Evolutionary conservation across 2,113 vertebrate genomes (phyloP).

Genomic region (Bothrops jararaca): DNA sequence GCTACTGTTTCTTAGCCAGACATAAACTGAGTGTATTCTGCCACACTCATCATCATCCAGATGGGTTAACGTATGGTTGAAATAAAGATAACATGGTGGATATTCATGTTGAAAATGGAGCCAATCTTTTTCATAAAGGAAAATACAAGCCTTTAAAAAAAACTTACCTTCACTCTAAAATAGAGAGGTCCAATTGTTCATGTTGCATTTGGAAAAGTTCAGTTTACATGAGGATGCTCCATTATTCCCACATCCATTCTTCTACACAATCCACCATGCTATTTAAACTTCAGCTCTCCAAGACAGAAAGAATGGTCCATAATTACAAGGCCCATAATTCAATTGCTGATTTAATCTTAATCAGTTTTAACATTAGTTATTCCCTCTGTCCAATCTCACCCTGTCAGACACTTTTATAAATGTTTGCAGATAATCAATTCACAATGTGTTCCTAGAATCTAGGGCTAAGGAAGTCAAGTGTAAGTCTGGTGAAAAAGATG

Average conservation of each 20-base stretch:
- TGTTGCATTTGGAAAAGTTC: background rate
- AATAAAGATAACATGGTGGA: background rate
- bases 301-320: background rate
- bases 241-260: background rate
- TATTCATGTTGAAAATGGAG: background rate
- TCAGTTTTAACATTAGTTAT: background rate
- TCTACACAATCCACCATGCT: background rate
- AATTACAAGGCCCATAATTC: background rate
- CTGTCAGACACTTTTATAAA: background rate
- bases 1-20: conserved; percentile 14
- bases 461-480: background rate
- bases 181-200: background rate
- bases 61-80: conserved; percentile 26
- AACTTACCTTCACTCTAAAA: background rate
- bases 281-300: background rate
- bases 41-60: conserved; percentile 21
- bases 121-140: background rate
- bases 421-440: conserved; percentile 3
- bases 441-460: conserved; percentile 31
- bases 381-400: background rate
- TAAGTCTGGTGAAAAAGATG: conserved; percentile 15
- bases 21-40: background rate
- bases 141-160: background rate
- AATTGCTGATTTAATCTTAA: background rate
- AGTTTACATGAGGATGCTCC: background rate